These are phyloP conservation scores for Terrapene triunguis DNA, from an alignment of 2,113 vertebrate species.

Conservation along the genomic window DNA sequence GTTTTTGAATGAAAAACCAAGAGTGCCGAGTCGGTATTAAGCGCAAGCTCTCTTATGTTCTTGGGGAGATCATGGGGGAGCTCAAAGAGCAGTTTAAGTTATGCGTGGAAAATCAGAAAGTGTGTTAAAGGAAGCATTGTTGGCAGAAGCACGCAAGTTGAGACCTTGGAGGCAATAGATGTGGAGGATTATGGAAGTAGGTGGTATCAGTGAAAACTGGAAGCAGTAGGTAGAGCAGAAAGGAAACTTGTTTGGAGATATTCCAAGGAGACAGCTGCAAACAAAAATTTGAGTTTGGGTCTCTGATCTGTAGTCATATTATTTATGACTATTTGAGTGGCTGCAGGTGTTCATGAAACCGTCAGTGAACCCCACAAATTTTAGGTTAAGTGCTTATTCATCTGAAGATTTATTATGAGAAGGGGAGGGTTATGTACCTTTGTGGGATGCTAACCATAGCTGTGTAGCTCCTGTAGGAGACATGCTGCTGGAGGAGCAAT, in stretches of 20 bases:
- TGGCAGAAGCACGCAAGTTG: not conserved
- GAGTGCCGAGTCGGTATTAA: not conserved
- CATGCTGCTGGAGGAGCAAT: not conserved
- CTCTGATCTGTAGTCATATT: not conserved
- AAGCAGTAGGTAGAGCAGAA: not conserved
- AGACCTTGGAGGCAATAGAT: not conserved
- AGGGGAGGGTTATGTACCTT: not conserved
- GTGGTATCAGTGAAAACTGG: not conserved
- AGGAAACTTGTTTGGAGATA: not conserved
- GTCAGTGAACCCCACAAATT: not conserved
- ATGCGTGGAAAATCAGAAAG: not conserved
- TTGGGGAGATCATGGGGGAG: not conserved
- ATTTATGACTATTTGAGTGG: not conserved
- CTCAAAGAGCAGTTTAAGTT: not conserved
- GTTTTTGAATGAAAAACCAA: not conserved
- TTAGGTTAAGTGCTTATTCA: conserved; percentile 13
- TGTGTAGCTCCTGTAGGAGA: not conserved
- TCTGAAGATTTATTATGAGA: not conserved
- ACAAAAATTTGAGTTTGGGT: not conserved
- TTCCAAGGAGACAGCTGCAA: not conserved
- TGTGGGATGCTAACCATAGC: not conserved
- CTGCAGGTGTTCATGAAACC: not conserved
- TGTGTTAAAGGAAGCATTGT: not conserved
- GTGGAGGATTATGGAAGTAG: not conserved
- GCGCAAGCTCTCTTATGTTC: no score